Conservation (phyloP, 2,797 vertebrate genomes). For the Eleutherodactylus coqui region DNA sequence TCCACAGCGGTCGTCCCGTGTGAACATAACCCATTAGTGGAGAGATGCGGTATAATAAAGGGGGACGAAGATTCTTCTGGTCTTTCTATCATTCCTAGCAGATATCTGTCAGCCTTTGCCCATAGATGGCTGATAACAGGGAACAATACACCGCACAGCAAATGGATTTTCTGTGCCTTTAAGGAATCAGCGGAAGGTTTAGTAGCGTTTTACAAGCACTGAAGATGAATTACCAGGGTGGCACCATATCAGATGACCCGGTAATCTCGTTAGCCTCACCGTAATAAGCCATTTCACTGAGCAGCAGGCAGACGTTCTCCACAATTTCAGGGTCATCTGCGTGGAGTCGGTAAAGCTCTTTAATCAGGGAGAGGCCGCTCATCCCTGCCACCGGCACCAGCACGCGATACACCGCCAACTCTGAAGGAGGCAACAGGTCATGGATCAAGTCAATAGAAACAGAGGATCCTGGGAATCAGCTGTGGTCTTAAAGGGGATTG, state of each 20-base stretch:
- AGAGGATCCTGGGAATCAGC: neutral
- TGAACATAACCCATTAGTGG: too few species aligned
- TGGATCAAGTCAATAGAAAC: neutral
- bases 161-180: neutral
- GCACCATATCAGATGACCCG: neutral
- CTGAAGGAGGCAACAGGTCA: conserved; percentile 60
- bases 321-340: conserved; percentile 68
- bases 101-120: too few species aligned
- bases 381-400: conserved; percentile 53
- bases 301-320: conserved; percentile 71
- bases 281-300: conserved; percentile 69
- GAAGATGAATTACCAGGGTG: neutral
- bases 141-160: too few species aligned
- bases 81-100: too few species aligned
- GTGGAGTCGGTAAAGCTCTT: conserved; percentile 64
- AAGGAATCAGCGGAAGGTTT: neutral
- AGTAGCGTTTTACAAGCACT: neutral
- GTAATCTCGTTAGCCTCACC: conserved; percentile 65
- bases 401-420: conserved; percentile 71
- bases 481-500: too few species aligned
- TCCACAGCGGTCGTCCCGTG: too few species aligned
- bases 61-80: too few species aligned
- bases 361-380: conserved; percentile 67
- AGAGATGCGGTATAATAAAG: too few species aligned
- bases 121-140: too few species aligned